phyloP scores from a whole-genome alignment of 2,797 vertebrate genomes.

The Myotis planiceps region DNA sequence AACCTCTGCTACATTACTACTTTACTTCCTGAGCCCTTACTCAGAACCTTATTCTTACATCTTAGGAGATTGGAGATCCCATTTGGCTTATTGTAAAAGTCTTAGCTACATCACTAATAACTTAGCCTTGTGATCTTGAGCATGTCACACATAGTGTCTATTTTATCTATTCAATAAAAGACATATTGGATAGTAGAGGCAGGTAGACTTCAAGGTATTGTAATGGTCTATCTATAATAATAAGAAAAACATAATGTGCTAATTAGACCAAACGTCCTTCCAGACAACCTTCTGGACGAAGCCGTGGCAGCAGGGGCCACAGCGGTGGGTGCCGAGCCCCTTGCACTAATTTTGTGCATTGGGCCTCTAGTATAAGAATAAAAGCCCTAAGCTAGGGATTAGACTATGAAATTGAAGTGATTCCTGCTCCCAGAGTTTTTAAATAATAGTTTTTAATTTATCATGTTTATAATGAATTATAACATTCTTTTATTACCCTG shows the following conservation, averaged over 20 bases:
- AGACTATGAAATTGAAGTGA: not conserved
- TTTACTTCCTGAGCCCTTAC: not conserved
- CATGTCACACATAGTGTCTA: not conserved
- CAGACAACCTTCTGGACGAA: too few relatives aligned
- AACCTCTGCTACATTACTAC: not conserved
- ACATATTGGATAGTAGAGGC: not conserved
- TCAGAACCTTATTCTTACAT: not conserved
- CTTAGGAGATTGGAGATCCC: not conserved
- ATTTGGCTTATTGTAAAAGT: not conserved
- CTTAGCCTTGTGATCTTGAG: not conserved
- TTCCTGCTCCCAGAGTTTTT: not conserved
- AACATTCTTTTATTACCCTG: not conserved
- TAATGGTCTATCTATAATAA: not conserved
- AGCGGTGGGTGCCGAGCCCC: too few relatives aligned
- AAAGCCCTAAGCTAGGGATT: not conserved
- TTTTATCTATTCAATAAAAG: not conserved
- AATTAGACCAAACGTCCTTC: too few relatives aligned
- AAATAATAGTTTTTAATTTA: not conserved
- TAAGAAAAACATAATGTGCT: too few relatives aligned
- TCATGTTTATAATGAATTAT: not conserved
- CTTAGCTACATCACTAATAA: not conserved
- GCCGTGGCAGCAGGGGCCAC: too few relatives aligned
- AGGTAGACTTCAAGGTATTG: not conserved
- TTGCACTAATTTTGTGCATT: too few relatives aligned
- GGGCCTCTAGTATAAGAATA: not conserved